phyloP scores from a whole-genome alignment of 2,888 invertebrate species.

The Carterocephalus palaemon region DNA sequence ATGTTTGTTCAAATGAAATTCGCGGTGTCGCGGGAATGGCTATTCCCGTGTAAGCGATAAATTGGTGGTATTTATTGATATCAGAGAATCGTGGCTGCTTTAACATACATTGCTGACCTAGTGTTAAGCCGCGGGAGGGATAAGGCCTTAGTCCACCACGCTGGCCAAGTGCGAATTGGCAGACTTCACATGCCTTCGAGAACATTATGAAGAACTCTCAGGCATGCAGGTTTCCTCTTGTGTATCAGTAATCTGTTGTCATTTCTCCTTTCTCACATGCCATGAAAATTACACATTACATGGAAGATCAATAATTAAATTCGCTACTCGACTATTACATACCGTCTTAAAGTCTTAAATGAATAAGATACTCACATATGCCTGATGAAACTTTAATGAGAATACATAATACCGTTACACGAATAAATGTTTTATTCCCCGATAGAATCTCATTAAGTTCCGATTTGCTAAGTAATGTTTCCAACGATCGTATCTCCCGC shows the following conservation, averaged over 20 bases:
- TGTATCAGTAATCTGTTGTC: no score
- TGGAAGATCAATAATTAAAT: neutral
- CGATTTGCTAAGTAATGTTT: slow-evolving; percentile 17
- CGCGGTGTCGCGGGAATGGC: slow-evolving; percentile 15
- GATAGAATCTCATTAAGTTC: slow-evolving; percentile 18
- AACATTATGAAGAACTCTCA: no score
- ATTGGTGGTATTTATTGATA: slow-evolving; percentile 17
- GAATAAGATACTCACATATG: no score
- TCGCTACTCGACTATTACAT: no score
- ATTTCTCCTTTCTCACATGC: no score
- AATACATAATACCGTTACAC: slow-evolving; percentile 2
- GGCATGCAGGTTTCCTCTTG: no score
- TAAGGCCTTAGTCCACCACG: no score
- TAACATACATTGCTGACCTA: slow-evolving; percentile 3
- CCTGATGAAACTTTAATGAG: no score
- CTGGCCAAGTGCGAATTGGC: no score
- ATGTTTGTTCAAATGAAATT: slow-evolving; percentile 19
- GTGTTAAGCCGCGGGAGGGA: no score
- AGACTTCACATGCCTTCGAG: no score
- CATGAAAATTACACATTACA: neutral
- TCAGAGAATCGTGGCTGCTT: slow-evolving; percentile 12
- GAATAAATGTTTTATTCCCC: slow-evolving; percentile 1
- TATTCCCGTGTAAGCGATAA: slow-evolving; percentile 12
- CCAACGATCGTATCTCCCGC: slow-evolving; percentile 12
- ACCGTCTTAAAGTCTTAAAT: no score